These are phyloP conservation scores for Geodia barretti DNA, from an alignment of 37 sponge, comb jelly and placozoan genomes.

Conservation along the genomic window DNA sequence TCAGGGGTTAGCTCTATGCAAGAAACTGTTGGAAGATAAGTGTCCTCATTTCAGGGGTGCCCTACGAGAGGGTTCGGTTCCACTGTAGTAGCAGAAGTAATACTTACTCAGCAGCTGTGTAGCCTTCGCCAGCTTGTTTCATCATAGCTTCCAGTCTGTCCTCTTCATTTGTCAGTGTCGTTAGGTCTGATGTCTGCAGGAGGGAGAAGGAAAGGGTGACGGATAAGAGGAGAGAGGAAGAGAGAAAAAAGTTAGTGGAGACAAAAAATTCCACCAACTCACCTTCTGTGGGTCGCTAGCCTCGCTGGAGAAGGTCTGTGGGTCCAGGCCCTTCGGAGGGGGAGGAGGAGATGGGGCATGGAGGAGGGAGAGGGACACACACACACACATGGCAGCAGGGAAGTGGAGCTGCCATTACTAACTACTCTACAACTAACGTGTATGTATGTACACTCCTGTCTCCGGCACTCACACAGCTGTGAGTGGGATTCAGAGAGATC, in stretches of 20 bases:
- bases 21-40: too few relatives aligned
- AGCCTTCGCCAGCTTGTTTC: conserved; percentile 77
- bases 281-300: not conserved
- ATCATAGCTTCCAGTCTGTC: conserved; percentile 92
- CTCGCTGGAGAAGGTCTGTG: not conserved
- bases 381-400: too few relatives aligned
- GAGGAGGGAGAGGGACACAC: not conserved
- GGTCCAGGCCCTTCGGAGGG: not conserved
- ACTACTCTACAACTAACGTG: too few relatives aligned
- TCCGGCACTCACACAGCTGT: too few relatives aligned
- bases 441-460: too few relatives aligned
- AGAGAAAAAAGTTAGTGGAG: not conserved
- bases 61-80: too few relatives aligned
- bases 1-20: too few relatives aligned
- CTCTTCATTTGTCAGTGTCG: conserved; percentile 79
- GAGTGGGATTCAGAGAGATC: too few relatives aligned
- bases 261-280: too few relatives aligned
- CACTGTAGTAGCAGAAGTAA: too few relatives aligned
- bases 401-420: too few relatives aligned
- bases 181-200: conserved; percentile 74
- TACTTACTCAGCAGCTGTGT: conserved; percentile 67
- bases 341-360: not conserved
- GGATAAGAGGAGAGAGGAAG: not conserved
- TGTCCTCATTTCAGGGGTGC: too few relatives aligned
- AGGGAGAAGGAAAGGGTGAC: not conserved